Conservation (phyloP, 92 coral and sea anemone species). For the Diadumene lineata region DNA sequence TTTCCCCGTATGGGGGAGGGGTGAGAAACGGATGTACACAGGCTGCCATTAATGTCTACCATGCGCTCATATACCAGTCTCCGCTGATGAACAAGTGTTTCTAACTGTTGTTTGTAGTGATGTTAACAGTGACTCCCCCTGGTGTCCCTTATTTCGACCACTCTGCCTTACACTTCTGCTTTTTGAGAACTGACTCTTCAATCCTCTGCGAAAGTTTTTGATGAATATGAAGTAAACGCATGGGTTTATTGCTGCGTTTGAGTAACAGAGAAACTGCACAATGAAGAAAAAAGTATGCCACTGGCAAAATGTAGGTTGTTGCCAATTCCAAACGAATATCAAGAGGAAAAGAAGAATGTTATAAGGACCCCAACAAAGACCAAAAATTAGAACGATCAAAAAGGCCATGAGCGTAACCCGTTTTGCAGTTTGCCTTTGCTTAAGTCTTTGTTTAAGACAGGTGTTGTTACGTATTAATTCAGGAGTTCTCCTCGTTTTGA, state of each 20-base stretch:
- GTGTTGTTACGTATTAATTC: not conserved
- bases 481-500: conserved; percentile 6
- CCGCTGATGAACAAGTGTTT: conserved; percentile 3
- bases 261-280: conserved; percentile 10
- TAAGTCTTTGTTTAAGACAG: not conserved
- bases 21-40: too few relatives aligned
- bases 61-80: not conserved
- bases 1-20: too few relatives aligned
- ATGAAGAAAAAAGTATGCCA: not conserved
- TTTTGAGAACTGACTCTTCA: conserved; percentile 5
- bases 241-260: conserved; percentile 36
- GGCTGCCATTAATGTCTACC: too few relatives aligned
- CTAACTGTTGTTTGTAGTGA: not conserved
- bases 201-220: conserved; percentile 11
- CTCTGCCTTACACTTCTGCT: not conserved
- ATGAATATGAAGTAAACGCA: conserved; percentile 23
- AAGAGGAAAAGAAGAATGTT: not conserved
- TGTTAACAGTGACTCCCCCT: not conserved
- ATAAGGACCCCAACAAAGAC: conserved; percentile 38
- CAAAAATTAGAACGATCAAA: conserved; percentile 19
- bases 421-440: not conserved
- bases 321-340: not conserved
- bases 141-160: not conserved
- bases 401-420: conserved; percentile 9
- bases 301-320: not conserved